phyloP scores from a whole-genome alignment of 1,140 invertebrate genomes.

The Aporrectodea caliginosa region DNA sequence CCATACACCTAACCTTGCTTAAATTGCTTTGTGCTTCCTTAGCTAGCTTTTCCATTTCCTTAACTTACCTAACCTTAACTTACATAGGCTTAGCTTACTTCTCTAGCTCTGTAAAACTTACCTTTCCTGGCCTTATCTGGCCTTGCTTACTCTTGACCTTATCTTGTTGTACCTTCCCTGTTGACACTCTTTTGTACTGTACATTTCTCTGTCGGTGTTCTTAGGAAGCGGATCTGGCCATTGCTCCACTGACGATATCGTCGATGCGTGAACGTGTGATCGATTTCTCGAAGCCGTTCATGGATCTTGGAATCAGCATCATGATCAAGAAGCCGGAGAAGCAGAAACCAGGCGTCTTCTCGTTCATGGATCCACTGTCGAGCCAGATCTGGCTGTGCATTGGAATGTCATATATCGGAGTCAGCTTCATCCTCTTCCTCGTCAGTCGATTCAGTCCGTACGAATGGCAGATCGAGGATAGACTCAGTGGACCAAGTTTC shows the following conservation, averaged over 20 bases:
- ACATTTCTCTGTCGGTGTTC: too few species aligned
- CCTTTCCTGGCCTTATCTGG: too few species aligned
- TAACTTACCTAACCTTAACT: too few species aligned
- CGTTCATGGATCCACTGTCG: slow-evolving; percentile 90
- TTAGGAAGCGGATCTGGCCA: slow-evolving; percentile 41
- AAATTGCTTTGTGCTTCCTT: too few species aligned
- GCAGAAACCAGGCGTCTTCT: slow-evolving; percentile 65
- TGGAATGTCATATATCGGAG: slow-evolving; percentile 72
- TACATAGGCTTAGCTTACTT: too few species aligned
- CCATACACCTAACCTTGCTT: too few species aligned
- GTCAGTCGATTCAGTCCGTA: slow-evolving; percentile 89
- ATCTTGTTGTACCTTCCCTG: too few species aligned
- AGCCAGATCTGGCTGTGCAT: slow-evolving; percentile 96
- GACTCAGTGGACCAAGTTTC: slow-evolving; percentile 61
- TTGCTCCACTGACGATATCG: slow-evolving; percentile 45
- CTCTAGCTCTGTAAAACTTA: too few species aligned
- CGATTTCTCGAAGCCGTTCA: slow-evolving; percentile 43
- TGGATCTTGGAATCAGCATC: slow-evolving; percentile 42
- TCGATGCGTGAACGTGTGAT: slow-evolving; percentile 37
- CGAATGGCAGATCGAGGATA: slow-evolving; percentile 72
- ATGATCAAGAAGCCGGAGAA: slow-evolving; percentile 44
- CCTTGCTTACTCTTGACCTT: too few species aligned
- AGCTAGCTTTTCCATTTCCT: too few species aligned
- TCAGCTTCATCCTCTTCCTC: slow-evolving; percentile 86
- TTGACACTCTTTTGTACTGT: too few species aligned